Evolutionary conservation across 2,888 invertebrate species (phyloP).

Genomic region (Elegia similella): DNA sequence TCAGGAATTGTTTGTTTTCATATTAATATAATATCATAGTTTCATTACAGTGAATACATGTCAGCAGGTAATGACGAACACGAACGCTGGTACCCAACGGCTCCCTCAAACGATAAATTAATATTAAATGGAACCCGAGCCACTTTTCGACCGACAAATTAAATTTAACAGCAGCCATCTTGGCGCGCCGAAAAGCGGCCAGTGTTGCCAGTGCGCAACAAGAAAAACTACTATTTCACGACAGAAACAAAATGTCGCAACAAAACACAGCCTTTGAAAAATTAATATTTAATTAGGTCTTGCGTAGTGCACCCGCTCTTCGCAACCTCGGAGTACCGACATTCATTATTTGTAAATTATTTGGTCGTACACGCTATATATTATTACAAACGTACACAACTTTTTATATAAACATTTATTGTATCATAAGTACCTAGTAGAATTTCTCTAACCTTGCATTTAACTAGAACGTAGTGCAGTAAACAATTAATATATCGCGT

Average conservation of each 20-base stretch:
- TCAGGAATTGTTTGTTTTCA: constrained; percentile 76
- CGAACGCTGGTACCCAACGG: constrained; percentile 50
- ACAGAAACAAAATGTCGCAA: constrained; percentile 42
- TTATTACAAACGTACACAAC: constrained; percentile 61
- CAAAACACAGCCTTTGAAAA: constrained; percentile 48
- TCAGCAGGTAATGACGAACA: constrained; percentile 71
- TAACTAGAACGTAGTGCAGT: constrained; percentile 56
- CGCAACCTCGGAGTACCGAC: constrained; percentile 41
- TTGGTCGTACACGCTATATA: constrained; percentile 63
- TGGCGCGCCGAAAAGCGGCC: constrained; percentile 30
- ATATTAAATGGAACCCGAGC: neutral
- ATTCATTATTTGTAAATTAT: constrained; percentile 42
- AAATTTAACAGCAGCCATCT: constrained; percentile 8
- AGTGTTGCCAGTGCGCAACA: constrained; percentile 35
- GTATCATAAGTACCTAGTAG: constrained; percentile 48
- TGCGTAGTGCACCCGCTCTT: constrained; percentile 41
- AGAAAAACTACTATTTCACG: constrained; percentile 31
- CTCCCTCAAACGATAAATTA: constrained; percentile 25
- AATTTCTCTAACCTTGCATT: constrained; percentile 48
- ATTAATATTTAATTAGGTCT: constrained; percentile 46
- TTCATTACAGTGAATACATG: constrained; percentile 71
- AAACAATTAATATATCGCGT: constrained; percentile 32
- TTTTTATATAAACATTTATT: constrained; percentile 61
- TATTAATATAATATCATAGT: constrained; percentile 75
- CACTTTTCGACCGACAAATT: constrained; percentile 2